phyloP scores from a whole-genome alignment of 2,113 vertebrate genomes.

The Syrrhaptes paradoxus region DNA sequence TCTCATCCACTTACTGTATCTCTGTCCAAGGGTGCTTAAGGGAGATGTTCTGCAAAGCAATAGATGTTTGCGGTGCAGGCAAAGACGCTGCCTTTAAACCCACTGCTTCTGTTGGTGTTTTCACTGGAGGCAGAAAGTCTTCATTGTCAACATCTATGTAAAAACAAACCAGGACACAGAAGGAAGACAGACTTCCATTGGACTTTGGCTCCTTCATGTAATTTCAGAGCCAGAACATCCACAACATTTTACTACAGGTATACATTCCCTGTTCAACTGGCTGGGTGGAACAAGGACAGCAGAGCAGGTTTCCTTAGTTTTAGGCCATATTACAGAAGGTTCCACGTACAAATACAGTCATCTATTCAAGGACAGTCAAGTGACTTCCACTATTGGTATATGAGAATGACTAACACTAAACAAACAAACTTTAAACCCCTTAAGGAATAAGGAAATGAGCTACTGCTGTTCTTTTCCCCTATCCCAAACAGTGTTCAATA shows the following conservation, averaged over 20 bases:
- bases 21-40: conserved; percentile 94
- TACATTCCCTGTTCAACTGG: background rate
- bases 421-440: background rate
- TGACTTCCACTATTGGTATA: background rate
- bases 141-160: conserved; percentile 56
- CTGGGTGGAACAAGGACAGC: background rate
- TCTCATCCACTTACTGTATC: conserved; percentile 86
- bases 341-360: background rate
- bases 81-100: conserved; percentile 81
- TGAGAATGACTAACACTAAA: background rate
- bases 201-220: background rate
- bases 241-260: background rate
- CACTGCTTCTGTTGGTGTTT: conserved; percentile 85
- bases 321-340: background rate
- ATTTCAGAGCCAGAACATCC: background rate
- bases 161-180: conserved; percentile 15
- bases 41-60: conserved; percentile 84
- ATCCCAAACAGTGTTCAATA: background rate
- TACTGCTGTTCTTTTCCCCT: background rate
- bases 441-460: background rate
- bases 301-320: background rate
- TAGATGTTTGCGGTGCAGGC: conserved; percentile 68
- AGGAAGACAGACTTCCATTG: background rate
- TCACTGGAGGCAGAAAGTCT: conserved; percentile 83
- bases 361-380: background rate